These are phyloP conservation scores for Neria commutata DNA, from an alignment of 2,888 invertebrate species.

Conservation along the genomic window DNA sequence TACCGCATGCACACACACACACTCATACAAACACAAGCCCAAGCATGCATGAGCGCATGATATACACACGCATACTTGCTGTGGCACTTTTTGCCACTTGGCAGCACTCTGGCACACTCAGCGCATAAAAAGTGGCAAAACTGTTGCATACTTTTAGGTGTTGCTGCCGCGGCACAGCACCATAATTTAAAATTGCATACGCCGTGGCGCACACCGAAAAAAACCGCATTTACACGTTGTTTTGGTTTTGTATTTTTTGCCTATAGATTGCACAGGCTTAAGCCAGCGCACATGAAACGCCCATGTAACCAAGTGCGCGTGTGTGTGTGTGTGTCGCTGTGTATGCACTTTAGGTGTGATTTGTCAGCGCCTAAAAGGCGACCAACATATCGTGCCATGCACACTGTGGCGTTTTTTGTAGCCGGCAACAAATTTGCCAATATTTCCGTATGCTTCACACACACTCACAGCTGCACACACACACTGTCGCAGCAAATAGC, in stretches of 20 bases:
- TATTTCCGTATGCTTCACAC: background rate
- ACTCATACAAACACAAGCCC: constrained; percentile 1
- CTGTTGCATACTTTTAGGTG: constrained; percentile 45
- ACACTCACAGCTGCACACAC: constrained; percentile 1
- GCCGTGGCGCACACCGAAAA: constrained; percentile 18
- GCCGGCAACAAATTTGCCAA: constrained; percentile 27
- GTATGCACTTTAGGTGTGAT: constrained; percentile 30
- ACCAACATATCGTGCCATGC: constrained; percentile 1
- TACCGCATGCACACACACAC: too few relatives aligned
- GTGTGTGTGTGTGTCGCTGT: constrained; percentile 32
- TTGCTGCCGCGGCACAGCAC: constrained; percentile 27
- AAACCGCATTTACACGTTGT: constrained; percentile 7
- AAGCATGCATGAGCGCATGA: background rate
- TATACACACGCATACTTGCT: too few relatives aligned
- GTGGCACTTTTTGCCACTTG: too few relatives aligned
- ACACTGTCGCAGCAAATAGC: background rate
- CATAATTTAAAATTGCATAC: constrained; percentile 36
- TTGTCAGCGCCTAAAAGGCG: constrained; percentile 53
- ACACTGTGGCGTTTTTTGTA: constrained; percentile 1
- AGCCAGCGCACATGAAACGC: too few relatives aligned
- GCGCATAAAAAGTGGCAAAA: too few relatives aligned
- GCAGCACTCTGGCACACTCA: too few relatives aligned
- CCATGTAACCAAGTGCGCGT: background rate
- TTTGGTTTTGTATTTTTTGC: constrained; percentile 10
- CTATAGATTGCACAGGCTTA: too few relatives aligned